Percentiles rank a stretch among this genome's conserved stretches.
Conservation (phyloP, 2,888 invertebrate species). For the Microplitis manilae region DNA sequence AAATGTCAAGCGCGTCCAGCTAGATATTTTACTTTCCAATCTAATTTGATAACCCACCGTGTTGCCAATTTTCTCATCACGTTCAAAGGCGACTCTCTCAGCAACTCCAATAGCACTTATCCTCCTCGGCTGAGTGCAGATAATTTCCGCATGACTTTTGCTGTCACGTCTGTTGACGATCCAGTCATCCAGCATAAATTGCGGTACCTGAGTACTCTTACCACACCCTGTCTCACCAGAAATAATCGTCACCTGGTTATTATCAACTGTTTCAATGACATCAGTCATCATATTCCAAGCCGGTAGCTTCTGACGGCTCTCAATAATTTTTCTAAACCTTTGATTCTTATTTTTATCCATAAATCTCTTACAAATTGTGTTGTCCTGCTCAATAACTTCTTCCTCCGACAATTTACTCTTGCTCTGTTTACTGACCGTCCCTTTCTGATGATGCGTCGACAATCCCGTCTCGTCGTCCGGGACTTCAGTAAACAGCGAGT, state of each 20-base stretch:
- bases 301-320: slow-evolving; percentile 78
- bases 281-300: slow-evolving; percentile 82
- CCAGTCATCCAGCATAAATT: slow-evolving; percentile 93
- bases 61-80: slow-evolving; percentile 84
- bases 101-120: slow-evolving; percentile 94
- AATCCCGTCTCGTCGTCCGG: slow-evolving; percentile 60
- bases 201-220: slow-evolving; percentile 92
- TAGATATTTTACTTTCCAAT: slow-evolving; percentile 84
- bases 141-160: slow-evolving; percentile 82
- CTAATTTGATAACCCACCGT: slow-evolving; percentile 83
- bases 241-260: slow-evolving; percentile 81
- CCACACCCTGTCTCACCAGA: slow-evolving; percentile 90
- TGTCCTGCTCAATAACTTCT: slow-evolving; percentile 77
- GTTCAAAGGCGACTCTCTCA: slow-evolving; percentile 90
- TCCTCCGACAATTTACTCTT: slow-evolving; percentile 68
- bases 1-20: slow-evolving; percentile 87
- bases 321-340: slow-evolving; percentile 80
- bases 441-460: slow-evolving; percentile 80
- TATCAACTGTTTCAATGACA: slow-evolving; percentile 78
- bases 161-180: slow-evolving; percentile 75
- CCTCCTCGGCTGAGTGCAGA: slow-evolving; percentile 93
- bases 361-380: slow-evolving; percentile 77
- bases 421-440: slow-evolving; percentile 74
- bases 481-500: slow-evolving; percentile 67
- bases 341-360: slow-evolving; percentile 76